A percentile compares a stretch with the other conserved stretches of the same genome.
Conservation (phyloP, 1,140 invertebrate species). For the Nylanderia fulva region DNA sequence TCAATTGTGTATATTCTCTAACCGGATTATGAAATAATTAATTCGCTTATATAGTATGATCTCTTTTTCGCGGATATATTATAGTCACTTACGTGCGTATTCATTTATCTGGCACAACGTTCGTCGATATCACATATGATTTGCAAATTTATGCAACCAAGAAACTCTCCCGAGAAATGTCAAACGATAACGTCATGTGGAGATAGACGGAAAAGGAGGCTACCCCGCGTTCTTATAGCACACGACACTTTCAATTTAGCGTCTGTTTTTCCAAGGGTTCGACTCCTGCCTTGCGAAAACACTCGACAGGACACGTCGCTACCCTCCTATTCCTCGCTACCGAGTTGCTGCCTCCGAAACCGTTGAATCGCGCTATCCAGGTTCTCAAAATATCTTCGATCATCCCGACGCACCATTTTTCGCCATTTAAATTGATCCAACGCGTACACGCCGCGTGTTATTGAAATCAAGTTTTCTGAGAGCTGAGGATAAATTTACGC, state of each 20-base stretch:
- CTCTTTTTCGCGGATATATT: neutral
- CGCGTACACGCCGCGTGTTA: constrained; percentile 8
- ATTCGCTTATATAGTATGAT: neutral
- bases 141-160: constrained; percentile 26
- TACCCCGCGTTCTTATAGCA: constrained; percentile 79
- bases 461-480: constrained; percentile 42
- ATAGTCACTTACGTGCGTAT: neutral
- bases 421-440: constrained; percentile 48
- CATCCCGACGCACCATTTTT: constrained; percentile 63
- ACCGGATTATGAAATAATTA: neutral
- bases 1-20: neutral
- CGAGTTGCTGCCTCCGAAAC: constrained; percentile 71
- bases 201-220: constrained; percentile 76
- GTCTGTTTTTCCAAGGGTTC: constrained; percentile 86
- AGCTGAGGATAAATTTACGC: constrained; percentile 2
- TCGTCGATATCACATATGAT: constrained; percentile 3
- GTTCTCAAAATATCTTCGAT: constrained; percentile 74
- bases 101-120: neutral
- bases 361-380: constrained; percentile 64
- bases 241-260: constrained; percentile 85
- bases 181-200: constrained; percentile 67
- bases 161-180: constrained; percentile 35
- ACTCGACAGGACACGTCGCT: constrained; percentile 84
- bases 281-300: constrained; percentile 86
- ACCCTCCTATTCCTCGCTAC: constrained; percentile 78